phyloP scores from a whole-genome alignment of 2,888 invertebrate genomes.

The Xanthorhoe designata region DNA sequence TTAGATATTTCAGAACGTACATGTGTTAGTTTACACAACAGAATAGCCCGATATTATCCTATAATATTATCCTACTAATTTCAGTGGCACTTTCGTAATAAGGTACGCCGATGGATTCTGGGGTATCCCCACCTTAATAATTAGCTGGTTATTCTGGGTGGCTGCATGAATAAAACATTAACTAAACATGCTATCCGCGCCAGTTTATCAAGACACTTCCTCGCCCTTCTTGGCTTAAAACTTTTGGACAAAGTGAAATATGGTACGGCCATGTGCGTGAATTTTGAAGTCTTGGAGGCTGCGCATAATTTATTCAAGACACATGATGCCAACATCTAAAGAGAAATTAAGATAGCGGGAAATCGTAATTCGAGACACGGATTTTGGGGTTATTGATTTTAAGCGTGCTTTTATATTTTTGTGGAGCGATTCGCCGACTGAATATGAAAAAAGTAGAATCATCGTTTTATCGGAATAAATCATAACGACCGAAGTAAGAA shows the following conservation, averaged over 20 bases:
- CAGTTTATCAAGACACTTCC: conserved; percentile 52
- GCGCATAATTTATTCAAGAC: conserved; percentile 43
- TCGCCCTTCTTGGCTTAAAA: conserved; percentile 32
- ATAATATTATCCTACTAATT: conserved; percentile 63
- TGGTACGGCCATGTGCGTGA: conserved; percentile 32
- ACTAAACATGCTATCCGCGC: conserved; percentile 67
- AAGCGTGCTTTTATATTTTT: conserved; percentile 2
- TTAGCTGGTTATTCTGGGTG: conserved; percentile 78
- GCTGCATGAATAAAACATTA: conserved; percentile 81
- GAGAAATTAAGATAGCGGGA: conserved; percentile 10
- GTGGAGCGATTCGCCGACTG: not conserved
- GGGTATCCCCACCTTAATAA: conserved; percentile 75
- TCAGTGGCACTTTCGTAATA: conserved; percentile 60
- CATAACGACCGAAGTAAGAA: too few species aligned
- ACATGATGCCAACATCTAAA: conserved; percentile 27
- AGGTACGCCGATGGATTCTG: conserved; percentile 51
- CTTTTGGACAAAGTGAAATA: conserved; percentile 35
- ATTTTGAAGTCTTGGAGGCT: conserved; percentile 48
- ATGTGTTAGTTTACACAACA: conserved; percentile 24
- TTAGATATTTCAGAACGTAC: conserved; percentile 4
- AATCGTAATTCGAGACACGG: conserved; percentile 6
- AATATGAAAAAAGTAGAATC: not conserved
- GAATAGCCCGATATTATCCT: conserved; percentile 38
- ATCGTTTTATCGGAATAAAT: too few species aligned
- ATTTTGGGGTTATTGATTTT: conserved; percentile 13